These are phyloP conservation scores for Elgonia sp. DNA, from an alignment of 2,888 invertebrate species.

Conservation along the genomic window DNA sequence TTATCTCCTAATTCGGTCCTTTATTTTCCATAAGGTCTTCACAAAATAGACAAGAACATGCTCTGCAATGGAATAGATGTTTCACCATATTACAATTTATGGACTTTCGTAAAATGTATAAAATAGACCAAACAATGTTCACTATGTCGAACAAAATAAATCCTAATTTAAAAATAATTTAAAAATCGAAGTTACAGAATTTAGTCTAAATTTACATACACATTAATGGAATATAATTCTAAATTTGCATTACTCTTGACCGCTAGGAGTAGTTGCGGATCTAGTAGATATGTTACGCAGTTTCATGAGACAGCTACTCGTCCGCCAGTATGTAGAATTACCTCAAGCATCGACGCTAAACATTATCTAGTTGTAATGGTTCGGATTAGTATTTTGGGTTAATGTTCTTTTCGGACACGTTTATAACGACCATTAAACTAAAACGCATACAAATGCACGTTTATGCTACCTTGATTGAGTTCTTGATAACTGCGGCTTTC, in stretches of 20 bases:
- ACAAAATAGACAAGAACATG: too few relatives aligned
- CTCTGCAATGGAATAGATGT: too few relatives aligned
- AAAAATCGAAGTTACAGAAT: too few relatives aligned
- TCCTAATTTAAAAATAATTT: too few relatives aligned
- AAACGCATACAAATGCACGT: conserved; percentile 12
- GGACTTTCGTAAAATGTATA: too few relatives aligned
- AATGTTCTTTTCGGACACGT: conserved; percentile 47
- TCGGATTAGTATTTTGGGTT: conserved; percentile 50
- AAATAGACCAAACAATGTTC: too few relatives aligned
- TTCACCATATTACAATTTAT: too few relatives aligned
- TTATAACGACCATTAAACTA: conserved; percentile 42
- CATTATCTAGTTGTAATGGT: conserved; percentile 37
- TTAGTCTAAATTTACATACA: not conserved
- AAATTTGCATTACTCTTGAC: conserved; percentile 1
- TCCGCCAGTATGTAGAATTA: conserved; percentile 13
- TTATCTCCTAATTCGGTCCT: too few relatives aligned
- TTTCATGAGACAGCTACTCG: conserved; percentile 37
- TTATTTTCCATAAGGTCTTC: too few relatives aligned
- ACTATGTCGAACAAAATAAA: too few relatives aligned
- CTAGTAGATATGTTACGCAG: conserved; percentile 32
- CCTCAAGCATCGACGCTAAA: conserved; percentile 33
- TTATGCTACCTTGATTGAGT: conserved; percentile 39
- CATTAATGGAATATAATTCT: not conserved
- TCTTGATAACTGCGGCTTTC: conserved; percentile 30
- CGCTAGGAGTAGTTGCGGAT: conserved; percentile 11